Evolutionary conservation across 2,113 vertebrate genomes (phyloP), one percentile per base, ranked within the genome.

Genomic region (Myrmophylax atrothorax): DNA sequence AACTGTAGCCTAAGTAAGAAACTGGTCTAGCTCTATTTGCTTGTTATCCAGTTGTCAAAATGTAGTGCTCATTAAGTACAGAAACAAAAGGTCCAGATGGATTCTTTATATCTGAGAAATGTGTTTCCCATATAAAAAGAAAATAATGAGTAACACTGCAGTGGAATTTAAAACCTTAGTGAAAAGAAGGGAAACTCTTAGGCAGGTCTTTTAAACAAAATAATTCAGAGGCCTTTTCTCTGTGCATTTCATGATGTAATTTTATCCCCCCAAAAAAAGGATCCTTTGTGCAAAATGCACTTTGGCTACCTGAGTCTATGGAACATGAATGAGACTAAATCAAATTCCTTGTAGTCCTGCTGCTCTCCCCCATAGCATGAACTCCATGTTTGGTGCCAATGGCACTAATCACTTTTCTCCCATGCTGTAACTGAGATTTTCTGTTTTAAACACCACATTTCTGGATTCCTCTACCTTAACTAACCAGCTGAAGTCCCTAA

Each of bases 71-170:
- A 96, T 95, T 95, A 97, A 85, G 42, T 79, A 19, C 53, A 50
- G 87, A 95, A 95, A 95, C 91, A 96, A 96, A 96, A 62, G 50
- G 37, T 85, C 55, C 78, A 50, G 84, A 94, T 93, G 84, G 78
- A 95, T 96, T 96, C 93, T 87, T 97, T 97, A 96, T 96, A 82
- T 89, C 53, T 69, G 81, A 89, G 42, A 96, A 94, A 79, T 82
- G 80, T 82, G 87, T 85, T 95, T 83, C 40, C 44, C 74, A 37
- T 73, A 56, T 87, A 58, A 87, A 87, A 91, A 82, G 19, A 66
- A 94, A 89, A 69, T 68, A 92, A 91, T 69, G 49, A 89, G 23
- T 82, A 76, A 37, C 4, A 4, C 20, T 69, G n/a, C 19, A 79
- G 37, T 28, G 58, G 81, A 87, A 83, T 85, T 94, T 73, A 82